A percentile compares a stretch with the other conserved stretches of the same genome.
Conservation (phyloP, 1,140 invertebrate species). For the Colletes gigas region DNA sequence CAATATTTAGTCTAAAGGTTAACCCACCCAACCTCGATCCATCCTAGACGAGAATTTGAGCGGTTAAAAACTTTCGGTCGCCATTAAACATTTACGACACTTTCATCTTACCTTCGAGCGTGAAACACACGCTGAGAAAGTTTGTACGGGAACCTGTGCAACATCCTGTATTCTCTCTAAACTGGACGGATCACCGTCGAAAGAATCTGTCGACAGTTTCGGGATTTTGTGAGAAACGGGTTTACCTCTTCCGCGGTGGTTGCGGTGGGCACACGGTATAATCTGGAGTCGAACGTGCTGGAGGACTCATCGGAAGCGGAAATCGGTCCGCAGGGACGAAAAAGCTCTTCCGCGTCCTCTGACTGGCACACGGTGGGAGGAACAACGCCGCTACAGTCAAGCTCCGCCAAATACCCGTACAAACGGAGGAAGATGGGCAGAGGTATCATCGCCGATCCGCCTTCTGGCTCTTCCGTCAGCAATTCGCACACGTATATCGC, state of each 20-base stretch:
- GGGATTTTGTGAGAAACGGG: constrained; percentile 5
- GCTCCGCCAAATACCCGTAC: constrained; percentile 86
- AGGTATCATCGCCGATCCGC: constrained; percentile 88
- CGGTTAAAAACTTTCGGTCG: no score
- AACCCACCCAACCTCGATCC: no score
- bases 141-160: no score
- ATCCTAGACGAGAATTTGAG: no score
- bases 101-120: no score
- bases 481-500: constrained; percentile 92
- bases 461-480: constrained; percentile 90
- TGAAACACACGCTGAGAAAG: no score
- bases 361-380: constrained; percentile 16
- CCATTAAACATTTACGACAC: no score
- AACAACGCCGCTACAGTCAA: constrained; percentile 82
- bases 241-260: constrained; percentile 38
- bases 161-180: no score
- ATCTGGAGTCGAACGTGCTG: constrained; percentile 38
- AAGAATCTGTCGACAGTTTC: constrained; percentile 14
- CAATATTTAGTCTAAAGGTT: no score
- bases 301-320: constrained; percentile 18
- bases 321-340: constrained; percentile 7
- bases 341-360: constrained; percentile 31
- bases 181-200: background rate
- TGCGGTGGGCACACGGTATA: background rate
- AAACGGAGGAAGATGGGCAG: constrained; percentile 85